phyloP scores from a whole-genome alignment of 2,888 invertebrate genomes.

The Netelia inedita region DNA sequence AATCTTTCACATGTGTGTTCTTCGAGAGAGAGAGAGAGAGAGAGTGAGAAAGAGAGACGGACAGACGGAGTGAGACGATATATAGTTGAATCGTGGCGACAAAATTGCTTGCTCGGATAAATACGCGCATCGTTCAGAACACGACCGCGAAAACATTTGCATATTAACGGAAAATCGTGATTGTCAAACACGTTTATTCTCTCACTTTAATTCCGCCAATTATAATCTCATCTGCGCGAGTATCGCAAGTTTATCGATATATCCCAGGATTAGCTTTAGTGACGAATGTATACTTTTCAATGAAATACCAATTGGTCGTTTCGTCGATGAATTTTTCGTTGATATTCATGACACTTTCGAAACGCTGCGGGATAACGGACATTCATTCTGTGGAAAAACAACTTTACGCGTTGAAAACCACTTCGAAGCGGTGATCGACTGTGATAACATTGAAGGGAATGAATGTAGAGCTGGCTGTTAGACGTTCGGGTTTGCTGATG shows the following conservation, averaged over 20 bases:
- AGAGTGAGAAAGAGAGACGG: neutral
- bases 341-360: neutral
- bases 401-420: neutral
- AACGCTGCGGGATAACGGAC: neutral
- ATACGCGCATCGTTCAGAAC: conserved; percentile 7
- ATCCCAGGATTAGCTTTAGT: no score
- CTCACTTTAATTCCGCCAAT: no score
- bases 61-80: neutral
- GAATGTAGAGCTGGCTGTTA: neutral
- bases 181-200: neutral
- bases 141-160: conserved; percentile 27
- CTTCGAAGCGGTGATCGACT: neutral
- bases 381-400: neutral
- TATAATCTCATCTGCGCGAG: no score
- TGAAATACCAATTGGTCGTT: neutral
- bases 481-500: neutral
- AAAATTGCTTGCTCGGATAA: conserved; percentile 43
- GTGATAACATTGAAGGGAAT: no score
- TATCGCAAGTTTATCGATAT: no score
- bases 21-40: neutral
- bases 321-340: neutral
- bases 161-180: conserved; percentile 21
- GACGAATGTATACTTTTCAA: neutral
- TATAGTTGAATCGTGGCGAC: conserved; percentile 46
- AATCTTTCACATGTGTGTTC: conserved; percentile 54